These are phyloP conservation scores for Zeus faber DNA, from an alignment of 2,113 vertebrate species.

Conservation along the genomic window DNA sequence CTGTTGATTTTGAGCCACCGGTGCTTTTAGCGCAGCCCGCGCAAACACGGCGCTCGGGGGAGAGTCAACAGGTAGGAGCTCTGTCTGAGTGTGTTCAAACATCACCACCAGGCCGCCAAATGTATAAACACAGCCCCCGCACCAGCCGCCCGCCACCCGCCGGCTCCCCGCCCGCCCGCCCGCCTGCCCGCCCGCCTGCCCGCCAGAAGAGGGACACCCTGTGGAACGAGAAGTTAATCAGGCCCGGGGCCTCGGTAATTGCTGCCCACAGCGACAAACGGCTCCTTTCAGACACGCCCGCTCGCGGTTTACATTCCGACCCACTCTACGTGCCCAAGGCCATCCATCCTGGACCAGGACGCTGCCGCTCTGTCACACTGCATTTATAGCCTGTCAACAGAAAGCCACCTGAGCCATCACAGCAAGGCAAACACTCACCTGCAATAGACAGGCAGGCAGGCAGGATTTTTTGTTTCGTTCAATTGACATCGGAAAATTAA, in stretches of 20 bases:
- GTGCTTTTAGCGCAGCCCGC: conserved; percentile 37
- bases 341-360: conserved; percentile 37
- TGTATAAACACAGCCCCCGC: conserved; percentile 31
- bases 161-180: too few relatives aligned
- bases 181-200: too few relatives aligned
- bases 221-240: conserved; percentile 60
- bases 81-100: conserved; percentile 54
- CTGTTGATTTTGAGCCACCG: conserved; percentile 14
- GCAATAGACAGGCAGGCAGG: too few relatives aligned
- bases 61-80: conserved; percentile 58
- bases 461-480: too few relatives aligned
- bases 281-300: conserved; percentile 60
- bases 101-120: conserved; percentile 39
- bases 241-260: conserved; percentile 51
- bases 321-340: conserved; percentile 16
- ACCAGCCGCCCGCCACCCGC: too few relatives aligned
- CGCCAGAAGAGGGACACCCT: conserved; percentile 55
- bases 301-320: conserved; percentile 51
- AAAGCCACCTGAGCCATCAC: conserved; percentile 41
- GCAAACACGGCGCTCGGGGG: conserved; percentile 43
- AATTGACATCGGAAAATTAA: too few relatives aligned
- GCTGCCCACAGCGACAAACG: conserved; percentile 63
- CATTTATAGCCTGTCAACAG: conserved; percentile 45
- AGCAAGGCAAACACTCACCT: too few relatives aligned
- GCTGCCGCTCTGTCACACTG: conserved; percentile 29